These are phyloP conservation scores for Acrobasis suavella DNA, from an alignment of 2,888 invertebrate species.

Conservation along the genomic window DNA sequence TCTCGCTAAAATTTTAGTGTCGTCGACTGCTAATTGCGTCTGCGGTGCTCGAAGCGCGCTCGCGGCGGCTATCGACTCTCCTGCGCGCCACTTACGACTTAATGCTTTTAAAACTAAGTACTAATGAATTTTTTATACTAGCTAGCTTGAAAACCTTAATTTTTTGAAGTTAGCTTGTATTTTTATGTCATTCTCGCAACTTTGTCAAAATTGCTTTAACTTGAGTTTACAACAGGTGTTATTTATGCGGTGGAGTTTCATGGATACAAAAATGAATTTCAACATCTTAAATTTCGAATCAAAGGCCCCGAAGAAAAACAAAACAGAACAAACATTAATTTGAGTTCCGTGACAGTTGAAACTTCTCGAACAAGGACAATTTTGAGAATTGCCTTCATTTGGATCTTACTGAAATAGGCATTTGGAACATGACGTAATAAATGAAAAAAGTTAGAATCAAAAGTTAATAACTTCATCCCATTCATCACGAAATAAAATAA, in stretches of 20 bases:
- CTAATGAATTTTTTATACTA: conserved; percentile 57
- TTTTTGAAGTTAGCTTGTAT: conserved; percentile 37
- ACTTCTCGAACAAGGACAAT: conserved; percentile 74
- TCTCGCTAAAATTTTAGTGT: conserved; percentile 81
- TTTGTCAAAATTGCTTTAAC: background rate
- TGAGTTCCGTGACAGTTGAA: conserved; percentile 77
- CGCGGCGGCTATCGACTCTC: conserved; percentile 33
- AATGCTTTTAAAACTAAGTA: conserved; percentile 54
- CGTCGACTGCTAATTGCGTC: conserved; percentile 77
- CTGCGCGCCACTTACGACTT: conserved; percentile 42
- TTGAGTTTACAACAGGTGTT: conserved; percentile 6
- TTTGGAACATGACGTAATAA: conserved; percentile 78
- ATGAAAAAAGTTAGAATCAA: conserved; percentile 80
- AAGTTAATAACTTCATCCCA: conserved; percentile 81
- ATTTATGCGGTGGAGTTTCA: conserved; percentile 21
- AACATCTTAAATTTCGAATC: conserved; percentile 62
- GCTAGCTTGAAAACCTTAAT: conserved; percentile 41
- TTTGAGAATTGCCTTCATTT: conserved; percentile 77
- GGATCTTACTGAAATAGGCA: conserved; percentile 68
- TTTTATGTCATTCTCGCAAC: conserved; percentile 33
- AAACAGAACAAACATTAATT: conserved; percentile 80
- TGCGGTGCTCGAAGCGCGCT: conserved; percentile 45
- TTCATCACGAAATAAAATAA: conserved; percentile 71
- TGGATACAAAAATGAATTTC: conserved; percentile 54
- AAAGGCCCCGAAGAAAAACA: conserved; percentile 69